Evolutionary conservation across 2,797 vertebrate genomes (phyloP).

Genomic region (Columba guinea): DNA sequence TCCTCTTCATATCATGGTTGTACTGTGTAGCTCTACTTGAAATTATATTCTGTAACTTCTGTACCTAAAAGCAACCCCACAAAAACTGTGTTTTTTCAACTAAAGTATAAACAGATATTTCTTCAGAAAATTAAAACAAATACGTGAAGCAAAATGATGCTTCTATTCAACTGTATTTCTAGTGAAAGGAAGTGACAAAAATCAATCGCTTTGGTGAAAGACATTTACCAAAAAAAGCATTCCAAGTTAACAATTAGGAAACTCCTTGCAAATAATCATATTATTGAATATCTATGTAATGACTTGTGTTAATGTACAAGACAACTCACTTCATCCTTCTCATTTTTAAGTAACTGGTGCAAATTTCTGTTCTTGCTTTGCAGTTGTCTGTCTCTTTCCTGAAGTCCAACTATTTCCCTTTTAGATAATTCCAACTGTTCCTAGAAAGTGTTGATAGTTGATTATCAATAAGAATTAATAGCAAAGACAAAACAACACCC

Average conservation of each 20-base stretch:
- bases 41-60: slow-evolving; percentile 94
- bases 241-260: not conserved
- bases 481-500: not conserved
- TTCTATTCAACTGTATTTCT: not conserved
- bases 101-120: not conserved
- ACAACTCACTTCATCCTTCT: slow-evolving; percentile 92
- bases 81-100: not conserved
- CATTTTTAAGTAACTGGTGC: slow-evolving; percentile 93
- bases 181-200: not conserved
- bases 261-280: not conserved
- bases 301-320: not conserved
- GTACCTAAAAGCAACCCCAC: slow-evolving; percentile 80
- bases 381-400: slow-evolving; percentile 92
- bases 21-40: slow-evolving; percentile 94
- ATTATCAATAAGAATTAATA: slow-evolving; percentile 22
- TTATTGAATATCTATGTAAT: not conserved
- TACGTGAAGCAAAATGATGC: not conserved
- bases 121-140: not conserved
- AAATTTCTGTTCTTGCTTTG: slow-evolving; percentile 93
- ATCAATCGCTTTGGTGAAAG: not conserved
- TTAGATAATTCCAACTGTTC: slow-evolving; percentile 91
- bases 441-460: slow-evolving; percentile 72
- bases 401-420: slow-evolving; percentile 90
- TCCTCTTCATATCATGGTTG: slow-evolving; percentile 95
- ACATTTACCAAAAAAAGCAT: not conserved